These are phyloP conservation scores for Phthorimaea operculella DNA, from an alignment of 1,140 invertebrate species.

Conservation along the genomic window DNA sequence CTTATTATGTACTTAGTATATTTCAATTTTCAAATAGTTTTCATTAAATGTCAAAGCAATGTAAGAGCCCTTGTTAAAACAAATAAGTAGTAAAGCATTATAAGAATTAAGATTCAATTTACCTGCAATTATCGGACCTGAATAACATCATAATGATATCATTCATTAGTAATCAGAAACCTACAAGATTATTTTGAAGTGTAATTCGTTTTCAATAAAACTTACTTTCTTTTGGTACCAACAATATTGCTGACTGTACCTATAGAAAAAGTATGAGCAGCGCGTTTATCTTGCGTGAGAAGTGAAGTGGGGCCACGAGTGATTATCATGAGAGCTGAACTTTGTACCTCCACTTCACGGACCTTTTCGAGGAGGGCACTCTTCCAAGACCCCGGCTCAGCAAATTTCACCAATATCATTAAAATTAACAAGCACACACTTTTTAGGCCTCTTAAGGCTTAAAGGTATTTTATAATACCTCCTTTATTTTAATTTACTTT, in stretches of 20 bases:
- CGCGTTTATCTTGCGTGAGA: slow-evolving; percentile 37
- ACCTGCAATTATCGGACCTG: no score
- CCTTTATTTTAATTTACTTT: not conserved
- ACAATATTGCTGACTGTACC: not conserved
- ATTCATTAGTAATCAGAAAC: no score
- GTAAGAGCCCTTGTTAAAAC: no score
- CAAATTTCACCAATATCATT: slow-evolving; percentile 38
- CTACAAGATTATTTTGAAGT: no score
- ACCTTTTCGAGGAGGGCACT: slow-evolving; percentile 44
- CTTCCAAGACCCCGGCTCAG: slow-evolving; percentile 32
- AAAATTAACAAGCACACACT: slow-evolving; percentile 46
- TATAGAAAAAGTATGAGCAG: slow-evolving; percentile 10
- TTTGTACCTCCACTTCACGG: slow-evolving; percentile 24
- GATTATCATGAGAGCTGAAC: slow-evolving; percentile 40
- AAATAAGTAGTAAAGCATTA: no score
- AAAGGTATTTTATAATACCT: not conserved
- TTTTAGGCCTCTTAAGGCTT: not conserved
- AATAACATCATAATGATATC: no score
- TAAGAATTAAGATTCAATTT: no score
- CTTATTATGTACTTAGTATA: no score
- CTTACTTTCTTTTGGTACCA: not conserved
- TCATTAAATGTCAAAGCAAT: no score
- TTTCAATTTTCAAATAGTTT: no score
- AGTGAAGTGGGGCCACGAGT: slow-evolving; percentile 31
- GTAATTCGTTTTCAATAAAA: no score